Evolutionary conservation across 2,888 invertebrate species (phyloP).

Genomic region (Caenorhabditis macrosperma): DNA sequence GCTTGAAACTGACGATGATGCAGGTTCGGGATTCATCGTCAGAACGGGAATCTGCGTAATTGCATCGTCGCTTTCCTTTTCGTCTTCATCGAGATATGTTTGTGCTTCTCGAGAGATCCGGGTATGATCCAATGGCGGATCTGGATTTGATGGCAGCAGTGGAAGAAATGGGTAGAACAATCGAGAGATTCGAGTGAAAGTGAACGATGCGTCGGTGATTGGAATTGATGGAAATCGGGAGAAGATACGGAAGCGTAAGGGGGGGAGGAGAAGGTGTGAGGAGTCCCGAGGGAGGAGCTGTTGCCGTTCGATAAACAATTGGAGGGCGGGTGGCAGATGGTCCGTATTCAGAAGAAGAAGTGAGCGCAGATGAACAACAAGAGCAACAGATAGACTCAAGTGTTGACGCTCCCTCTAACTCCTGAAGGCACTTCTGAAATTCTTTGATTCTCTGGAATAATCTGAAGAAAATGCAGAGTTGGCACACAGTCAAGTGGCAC

Average conservation of each 20-base stretch:
- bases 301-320: not conserved
- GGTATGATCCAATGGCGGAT: constrained; percentile 37
- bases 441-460: too few species aligned
- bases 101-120: constrained; percentile 48
- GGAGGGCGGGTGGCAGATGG: not conserved
- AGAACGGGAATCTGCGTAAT: constrained; percentile 56
- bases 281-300: not conserved
- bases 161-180: constrained; percentile 13
- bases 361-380: not conserved
- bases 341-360: not conserved
- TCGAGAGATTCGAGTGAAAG: not conserved
- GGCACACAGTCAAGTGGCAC: too few species aligned
- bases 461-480: too few species aligned
- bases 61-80: constrained; percentile 56
- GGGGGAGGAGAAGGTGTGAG: not conserved
- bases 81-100: constrained; percentile 52
- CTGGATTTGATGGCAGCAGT: constrained; percentile 17
- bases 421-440: too few species aligned
- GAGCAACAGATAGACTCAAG: too few species aligned
- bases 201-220: not conserved
- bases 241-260: not conserved
- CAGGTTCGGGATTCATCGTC: constrained; percentile 41
- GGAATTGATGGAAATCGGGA: constrained; percentile 1
- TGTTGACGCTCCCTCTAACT: too few species aligned
- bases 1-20: constrained; percentile 56